These are phyloP conservation scores for Labeo rohita DNA, from an alignment of 2,113 vertebrate genomes.

Conservation along the genomic window DNA sequence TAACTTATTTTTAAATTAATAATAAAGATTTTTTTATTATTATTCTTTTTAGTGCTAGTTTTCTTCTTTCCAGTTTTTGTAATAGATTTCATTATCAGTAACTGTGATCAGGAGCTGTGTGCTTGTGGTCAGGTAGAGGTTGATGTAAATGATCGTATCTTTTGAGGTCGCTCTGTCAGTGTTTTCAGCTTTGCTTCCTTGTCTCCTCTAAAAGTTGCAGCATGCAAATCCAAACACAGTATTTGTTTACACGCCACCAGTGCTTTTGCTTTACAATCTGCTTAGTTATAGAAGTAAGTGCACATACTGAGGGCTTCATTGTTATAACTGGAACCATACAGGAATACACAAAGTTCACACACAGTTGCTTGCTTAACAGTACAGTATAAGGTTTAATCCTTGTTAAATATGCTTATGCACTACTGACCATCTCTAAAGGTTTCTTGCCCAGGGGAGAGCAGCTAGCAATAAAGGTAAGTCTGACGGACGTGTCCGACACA, in stretches of 20 bases:
- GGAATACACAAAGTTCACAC: neutral
- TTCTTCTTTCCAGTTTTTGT: neutral
- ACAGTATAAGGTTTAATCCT: slow-evolving; percentile 25
- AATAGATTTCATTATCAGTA: neutral
- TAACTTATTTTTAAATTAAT: neutral
- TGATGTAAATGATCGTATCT: slow-evolving; percentile 10
- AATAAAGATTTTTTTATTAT: too few relatives aligned
- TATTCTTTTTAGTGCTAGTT: neutral
- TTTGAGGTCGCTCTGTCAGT: neutral
- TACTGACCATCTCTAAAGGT: slow-evolving; percentile 59
- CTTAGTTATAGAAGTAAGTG: neutral
- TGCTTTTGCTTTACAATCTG: slow-evolving; percentile 6
- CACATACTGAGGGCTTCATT: neutral
- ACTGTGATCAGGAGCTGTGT: neutral
- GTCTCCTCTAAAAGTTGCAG: neutral
- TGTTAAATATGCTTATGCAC: slow-evolving; percentile 40
- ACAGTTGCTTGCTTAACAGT: slow-evolving; percentile 25
- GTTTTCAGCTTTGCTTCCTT: slow-evolving; percentile 9
- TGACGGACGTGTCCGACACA: neutral
- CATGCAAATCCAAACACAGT: slow-evolving; percentile 37
- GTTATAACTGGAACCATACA: neutral
- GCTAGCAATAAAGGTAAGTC: slow-evolving; percentile 60
- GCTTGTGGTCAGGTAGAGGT: neutral
- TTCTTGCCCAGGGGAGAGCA: slow-evolving; percentile 53
- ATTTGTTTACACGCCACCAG: slow-evolving; percentile 8